Percentiles rank a stretch among this genome's conserved stretches.
phyloP scores from a whole-genome alignment of 1,140 invertebrate genomes.

The Magallana ariakensis region DNA sequence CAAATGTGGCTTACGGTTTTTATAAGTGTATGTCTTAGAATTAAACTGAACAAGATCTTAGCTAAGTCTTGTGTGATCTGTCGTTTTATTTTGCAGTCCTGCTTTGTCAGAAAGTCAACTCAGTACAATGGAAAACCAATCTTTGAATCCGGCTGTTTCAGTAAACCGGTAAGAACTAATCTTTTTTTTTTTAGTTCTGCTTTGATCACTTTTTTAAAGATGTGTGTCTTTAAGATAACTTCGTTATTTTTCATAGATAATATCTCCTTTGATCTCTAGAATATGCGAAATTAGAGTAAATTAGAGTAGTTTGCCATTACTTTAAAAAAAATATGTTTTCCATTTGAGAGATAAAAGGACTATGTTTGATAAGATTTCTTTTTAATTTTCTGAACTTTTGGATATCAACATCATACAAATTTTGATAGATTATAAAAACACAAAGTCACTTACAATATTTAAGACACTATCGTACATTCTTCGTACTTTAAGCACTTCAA shows the following conservation, averaged over 20 bases:
- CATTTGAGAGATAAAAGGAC: neutral
- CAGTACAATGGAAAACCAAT: slow-evolving; percentile 8
- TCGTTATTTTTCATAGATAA: neutral
- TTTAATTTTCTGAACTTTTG: neutral
- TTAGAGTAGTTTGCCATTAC: no score
- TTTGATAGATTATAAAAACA: no score
- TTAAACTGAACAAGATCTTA: no score
- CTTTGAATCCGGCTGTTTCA: neutral
- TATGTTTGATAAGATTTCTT: neutral
- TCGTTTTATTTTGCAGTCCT: neutral
- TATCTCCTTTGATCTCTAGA: no score
- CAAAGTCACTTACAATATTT: no score
- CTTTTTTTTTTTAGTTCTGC: no score
- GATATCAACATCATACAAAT: neutral
- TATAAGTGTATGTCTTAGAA: neutral
- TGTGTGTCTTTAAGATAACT: neutral
- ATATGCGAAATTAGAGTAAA: neutral
- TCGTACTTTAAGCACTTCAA: neutral
- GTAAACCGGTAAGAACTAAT: neutral
- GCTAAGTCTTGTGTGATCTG: neutral
- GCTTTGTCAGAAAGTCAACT: neutral
- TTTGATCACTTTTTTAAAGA: neutral
- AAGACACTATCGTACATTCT: no score
- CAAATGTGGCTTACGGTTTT: no score
- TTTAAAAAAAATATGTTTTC: no score